Base-by-base conservation (phyloP, 1,140 invertebrate genomes). In the Bursaphelenchus mucronatus region DNA sequence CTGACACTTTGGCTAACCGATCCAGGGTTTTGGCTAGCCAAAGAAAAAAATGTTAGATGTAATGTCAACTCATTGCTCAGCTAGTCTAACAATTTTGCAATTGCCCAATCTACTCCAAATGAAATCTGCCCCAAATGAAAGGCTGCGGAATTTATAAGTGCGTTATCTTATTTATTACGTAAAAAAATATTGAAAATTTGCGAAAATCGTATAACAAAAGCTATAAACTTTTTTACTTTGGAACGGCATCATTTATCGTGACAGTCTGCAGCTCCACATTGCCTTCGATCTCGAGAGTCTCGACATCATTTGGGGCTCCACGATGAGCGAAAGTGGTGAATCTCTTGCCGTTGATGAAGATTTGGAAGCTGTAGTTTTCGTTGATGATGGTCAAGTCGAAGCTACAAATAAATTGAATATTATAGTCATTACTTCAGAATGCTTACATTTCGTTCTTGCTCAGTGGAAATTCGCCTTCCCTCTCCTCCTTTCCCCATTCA, bases 331-430 rank as follows among this genome's bases (percentile, higher is more conserved):
- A 74, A 51, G 68, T 64, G 49, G 50, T 51, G 47, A 76, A 74
- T 15, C 73, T 59, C 56, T 74, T 76, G n/a, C 68, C 74, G 49
- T 78, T 74, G n/a, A 74, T 17, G 62, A 78, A 64, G 19, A 74
- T 53, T 58, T 73, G 61, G 21, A 13, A 63, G 63, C 45, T 49
- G 46, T 15, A 50, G 15, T 19, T 30, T 61, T 61, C 9, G 5
- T 47, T 53, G 66, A 81, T 70, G 52, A 79, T 75, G 40, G 77
- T 79, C 21, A 79, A 56, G 64, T 79, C 77, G 64, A 81, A 79
- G 58, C 74, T 75, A 49, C 66, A 76, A 56, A 53, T 41, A 67
- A 40, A 56, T 15, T 21, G 30, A 3, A 21, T 19, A 69, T 63
- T 13, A 63, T 11, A 15, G 17, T 17, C 43, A 44, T 52, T n/a